These are phyloP conservation scores for Phyllostomus hastatus DNA, from an alignment of 2,113 vertebrate genomes.

Conservation along the genomic window DNA sequence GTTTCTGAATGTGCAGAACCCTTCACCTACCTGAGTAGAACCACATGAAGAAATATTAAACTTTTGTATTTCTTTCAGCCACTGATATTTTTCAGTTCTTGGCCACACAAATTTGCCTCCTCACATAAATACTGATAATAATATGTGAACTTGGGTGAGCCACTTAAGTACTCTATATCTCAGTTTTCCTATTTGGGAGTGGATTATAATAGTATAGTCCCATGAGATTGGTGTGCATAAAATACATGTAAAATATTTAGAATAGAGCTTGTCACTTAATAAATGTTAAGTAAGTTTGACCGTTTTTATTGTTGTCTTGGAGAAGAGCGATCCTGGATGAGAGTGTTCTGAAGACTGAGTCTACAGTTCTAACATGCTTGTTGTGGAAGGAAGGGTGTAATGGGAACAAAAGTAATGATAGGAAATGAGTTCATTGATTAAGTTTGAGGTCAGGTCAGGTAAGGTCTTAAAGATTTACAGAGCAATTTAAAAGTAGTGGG, in stretches of 20 bases:
- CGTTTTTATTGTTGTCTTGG: not conserved
- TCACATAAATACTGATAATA: not conserved
- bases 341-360: not conserved
- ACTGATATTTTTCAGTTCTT: not conserved
- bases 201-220: not conserved
- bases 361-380: not conserved
- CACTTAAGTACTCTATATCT: not conserved
- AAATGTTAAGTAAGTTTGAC: not conserved
- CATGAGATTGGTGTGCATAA: not conserved
- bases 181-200: not conserved
- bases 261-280: not conserved
- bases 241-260: not conserved
- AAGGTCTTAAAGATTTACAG: not conserved
- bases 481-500: not conserved
- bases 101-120: not conserved
- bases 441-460: not conserved
- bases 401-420: not conserved
- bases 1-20: not conserved
- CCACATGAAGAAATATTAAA: not conserved
- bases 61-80: not conserved
- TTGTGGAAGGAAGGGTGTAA: not conserved
- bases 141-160: not conserved
- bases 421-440: not conserved
- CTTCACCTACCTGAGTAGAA: not conserved
- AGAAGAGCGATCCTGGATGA: not conserved